Conservation (phyloP, 2,888 invertebrate species). For the Noctua pronuba region DNA sequence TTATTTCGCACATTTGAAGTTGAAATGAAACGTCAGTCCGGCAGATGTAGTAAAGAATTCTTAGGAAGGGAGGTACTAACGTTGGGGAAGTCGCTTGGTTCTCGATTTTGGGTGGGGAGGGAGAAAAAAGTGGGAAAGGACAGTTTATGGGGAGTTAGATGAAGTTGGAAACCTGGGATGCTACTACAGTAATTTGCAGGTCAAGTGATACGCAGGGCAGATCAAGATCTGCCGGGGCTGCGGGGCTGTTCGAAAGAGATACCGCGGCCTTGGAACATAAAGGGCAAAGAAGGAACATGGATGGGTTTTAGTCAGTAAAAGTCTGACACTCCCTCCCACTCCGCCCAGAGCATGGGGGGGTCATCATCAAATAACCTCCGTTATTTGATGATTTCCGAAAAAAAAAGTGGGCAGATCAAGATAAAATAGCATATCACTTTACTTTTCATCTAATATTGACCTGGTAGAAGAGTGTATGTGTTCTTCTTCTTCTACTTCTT, state of each 20-base stretch:
- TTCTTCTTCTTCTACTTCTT: background rate
- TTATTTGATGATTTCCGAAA: no score
- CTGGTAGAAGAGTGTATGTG: no score
- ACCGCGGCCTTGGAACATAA: no score
- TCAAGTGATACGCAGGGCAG: no score
- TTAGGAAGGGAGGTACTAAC: conserved; percentile 40
- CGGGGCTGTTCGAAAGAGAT: no score
- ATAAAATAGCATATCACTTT: background rate
- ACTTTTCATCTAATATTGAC: background rate
- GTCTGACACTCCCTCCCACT: no score
- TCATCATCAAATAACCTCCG: no score
- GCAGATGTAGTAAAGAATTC: conserved; percentile 60
- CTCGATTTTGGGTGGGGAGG: background rate
- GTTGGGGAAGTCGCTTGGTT: background rate
- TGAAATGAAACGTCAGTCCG: conserved; percentile 62
- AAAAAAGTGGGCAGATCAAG: no score
- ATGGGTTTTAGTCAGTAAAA: no score
- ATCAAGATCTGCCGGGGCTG: no score
- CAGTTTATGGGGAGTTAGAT: background rate
- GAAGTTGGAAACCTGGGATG: background rate
- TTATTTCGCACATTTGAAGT: conserved; percentile 49
- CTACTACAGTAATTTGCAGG: background rate
- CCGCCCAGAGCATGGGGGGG: no score
- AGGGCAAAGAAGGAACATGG: no score
- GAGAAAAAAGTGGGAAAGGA: background rate